Evolutionary conservation across 23 tunicate genomes (phyloP).

Genomic region (Ascidia mentula): DNA sequence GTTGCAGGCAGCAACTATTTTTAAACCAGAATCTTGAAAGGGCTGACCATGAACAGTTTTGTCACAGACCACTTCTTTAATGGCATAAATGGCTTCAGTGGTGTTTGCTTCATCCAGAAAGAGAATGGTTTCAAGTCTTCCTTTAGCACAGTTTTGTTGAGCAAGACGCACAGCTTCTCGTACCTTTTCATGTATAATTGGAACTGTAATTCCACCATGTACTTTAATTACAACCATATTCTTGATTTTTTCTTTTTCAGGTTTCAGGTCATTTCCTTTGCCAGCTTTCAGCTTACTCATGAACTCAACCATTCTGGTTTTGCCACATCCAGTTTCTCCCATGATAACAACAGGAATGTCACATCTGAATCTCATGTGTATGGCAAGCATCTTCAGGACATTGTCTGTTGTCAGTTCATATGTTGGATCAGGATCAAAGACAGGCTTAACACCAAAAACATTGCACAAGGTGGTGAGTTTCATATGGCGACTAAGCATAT

Average conservation of each 20-base stretch:
- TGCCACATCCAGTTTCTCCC: conserved; percentile 84
- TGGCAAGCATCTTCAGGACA: conserved; percentile 64
- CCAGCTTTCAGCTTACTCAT: conserved; percentile 46
- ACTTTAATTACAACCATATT: conserved; percentile 44
- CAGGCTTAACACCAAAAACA: conserved; percentile 39
- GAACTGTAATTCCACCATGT: conserved; percentile 57
- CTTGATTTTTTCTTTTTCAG: background rate
- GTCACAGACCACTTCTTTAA: conserved; percentile 69
- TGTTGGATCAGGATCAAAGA: conserved; percentile 53
- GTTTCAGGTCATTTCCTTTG: background rate
- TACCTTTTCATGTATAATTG: conserved; percentile 18
- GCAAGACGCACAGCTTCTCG: conserved; percentile 31
- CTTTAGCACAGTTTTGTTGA: background rate
- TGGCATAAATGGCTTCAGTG: conserved; percentile 61
- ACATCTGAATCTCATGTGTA: conserved; percentile 61
- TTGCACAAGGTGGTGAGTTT: conserved; percentile 35
- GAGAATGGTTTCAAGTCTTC: conserved; percentile 18
- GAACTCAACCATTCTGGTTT: conserved; percentile 71
- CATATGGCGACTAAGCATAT: conserved; percentile 1
- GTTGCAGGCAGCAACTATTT: conserved; percentile 60
- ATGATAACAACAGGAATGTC: conserved; percentile 66
- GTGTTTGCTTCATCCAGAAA: conserved; percentile 73
- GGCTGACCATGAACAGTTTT: conserved; percentile 34
- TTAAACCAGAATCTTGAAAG: conserved; percentile 36
- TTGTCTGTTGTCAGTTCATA: conserved; percentile 80